phyloP scores from a whole-genome alignment of 92 coral and sea anemone species.

The Meandrina meandrites region DNA sequence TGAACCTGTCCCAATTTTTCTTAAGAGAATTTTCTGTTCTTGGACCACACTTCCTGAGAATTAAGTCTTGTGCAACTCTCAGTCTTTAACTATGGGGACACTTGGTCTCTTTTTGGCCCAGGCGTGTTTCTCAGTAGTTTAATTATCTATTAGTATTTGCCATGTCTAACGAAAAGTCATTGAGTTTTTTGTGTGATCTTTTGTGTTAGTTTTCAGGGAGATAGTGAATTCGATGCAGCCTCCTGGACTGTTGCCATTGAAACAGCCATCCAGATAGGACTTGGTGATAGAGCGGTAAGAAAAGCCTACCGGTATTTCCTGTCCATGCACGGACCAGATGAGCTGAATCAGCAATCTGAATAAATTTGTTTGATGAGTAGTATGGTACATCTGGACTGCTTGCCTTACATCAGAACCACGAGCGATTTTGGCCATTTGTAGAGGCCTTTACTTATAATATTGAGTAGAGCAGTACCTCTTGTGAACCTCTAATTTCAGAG shows the following conservation, averaged over 20 bases:
- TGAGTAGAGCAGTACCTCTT: too few species aligned
- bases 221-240: constrained; percentile 80
- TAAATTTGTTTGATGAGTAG: too few species aligned
- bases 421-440: too few species aligned
- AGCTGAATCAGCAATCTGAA: too few species aligned
- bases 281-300: constrained; percentile 85
- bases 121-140: background rate
- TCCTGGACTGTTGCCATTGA: constrained; percentile 83
- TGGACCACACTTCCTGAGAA: too few species aligned
- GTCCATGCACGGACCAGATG: too few species aligned
- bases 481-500: too few species aligned
- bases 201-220: constrained; percentile 84
- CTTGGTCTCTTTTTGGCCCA: background rate
- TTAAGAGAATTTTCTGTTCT: too few species aligned
- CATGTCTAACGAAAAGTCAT: background rate
- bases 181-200: background rate
- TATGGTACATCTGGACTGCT: too few species aligned
- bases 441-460: too few species aligned
- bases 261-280: constrained; percentile 89
- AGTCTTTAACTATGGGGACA: background rate
- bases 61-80: background rate
- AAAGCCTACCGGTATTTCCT: background rate
- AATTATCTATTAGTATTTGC: background rate
- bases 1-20: too few species aligned
- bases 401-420: too few species aligned